Evolutionary conservation across 1,140 invertebrate genomes (phyloP).

Genomic region (Bombus superbus): DNA sequence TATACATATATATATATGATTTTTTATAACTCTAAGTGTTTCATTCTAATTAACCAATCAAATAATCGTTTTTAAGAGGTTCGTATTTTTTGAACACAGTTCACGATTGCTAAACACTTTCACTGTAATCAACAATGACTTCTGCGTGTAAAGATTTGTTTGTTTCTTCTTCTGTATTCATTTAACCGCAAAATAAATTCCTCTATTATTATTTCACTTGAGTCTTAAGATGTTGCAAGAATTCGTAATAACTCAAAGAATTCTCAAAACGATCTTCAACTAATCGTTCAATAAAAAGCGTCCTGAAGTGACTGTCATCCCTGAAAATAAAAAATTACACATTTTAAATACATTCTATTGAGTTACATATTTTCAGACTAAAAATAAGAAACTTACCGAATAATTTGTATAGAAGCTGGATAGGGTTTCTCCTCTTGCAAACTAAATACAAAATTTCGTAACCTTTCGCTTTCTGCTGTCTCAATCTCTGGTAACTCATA

Average conservation of each 20-base stretch:
- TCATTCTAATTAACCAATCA: constrained; percentile 38
- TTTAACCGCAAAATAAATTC: constrained; percentile 44
- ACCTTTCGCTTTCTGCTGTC: constrained; percentile 88
- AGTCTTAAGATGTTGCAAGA: constrained; percentile 97
- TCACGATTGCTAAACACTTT: constrained; percentile 53
- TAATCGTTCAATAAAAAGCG: constrained; percentile 93
- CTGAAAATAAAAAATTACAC: constrained; percentile 81
- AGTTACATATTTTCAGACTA: neutral
- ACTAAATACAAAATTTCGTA: constrained; percentile 92
- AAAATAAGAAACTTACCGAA: constrained; percentile 86
- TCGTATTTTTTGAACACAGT: constrained; percentile 50
- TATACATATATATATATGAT: constrained; percentile 15
- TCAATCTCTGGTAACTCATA: constrained; percentile 91
- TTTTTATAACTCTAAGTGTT: constrained; percentile 18
- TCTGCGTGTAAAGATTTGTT: constrained; percentile 29
- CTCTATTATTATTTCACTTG: constrained; percentile 89
- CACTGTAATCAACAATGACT: constrained; percentile 42
- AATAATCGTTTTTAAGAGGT: constrained; percentile 40
- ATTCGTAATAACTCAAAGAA: constrained; percentile 98
- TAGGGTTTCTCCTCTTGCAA: constrained; percentile 94
- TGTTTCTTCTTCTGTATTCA: neutral
- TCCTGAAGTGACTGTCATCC: constrained; percentile 93
- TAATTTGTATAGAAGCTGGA: constrained; percentile 89
- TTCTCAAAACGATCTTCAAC: constrained; percentile 97
- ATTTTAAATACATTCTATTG: neutral